A percentile compares a stretch with the other conserved stretches of the same genome.
Evolutionary conservation across 2,888 invertebrate genomes (phyloP).

Genomic region (Argyresthia goedartella): DNA sequence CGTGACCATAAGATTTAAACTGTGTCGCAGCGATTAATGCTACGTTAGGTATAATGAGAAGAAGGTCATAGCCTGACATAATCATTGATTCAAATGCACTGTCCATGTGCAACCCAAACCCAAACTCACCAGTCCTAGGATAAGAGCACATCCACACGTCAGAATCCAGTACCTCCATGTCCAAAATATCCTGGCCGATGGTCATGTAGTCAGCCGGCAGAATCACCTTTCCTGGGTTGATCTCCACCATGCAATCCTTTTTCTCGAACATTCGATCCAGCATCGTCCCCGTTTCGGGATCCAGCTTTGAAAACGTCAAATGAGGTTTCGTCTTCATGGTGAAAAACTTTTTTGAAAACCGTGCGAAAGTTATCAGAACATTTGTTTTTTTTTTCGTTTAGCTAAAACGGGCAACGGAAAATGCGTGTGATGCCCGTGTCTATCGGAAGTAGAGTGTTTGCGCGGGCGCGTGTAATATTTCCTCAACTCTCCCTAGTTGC

Average conservation of each 20-base stretch:
- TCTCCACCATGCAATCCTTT: conserved; percentile 78
- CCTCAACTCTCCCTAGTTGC: conserved; percentile 33
- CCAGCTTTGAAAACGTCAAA: conserved; percentile 70
- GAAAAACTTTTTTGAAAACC: background rate
- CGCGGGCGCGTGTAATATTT: conserved; percentile 26
- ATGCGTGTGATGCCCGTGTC: conserved; percentile 17
- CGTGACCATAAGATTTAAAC: too few species aligned
- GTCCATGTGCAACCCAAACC: too few species aligned
- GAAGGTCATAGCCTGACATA: too few species aligned
- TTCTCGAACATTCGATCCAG: conserved; percentile 78
- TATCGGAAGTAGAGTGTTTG: conserved; percentile 36
- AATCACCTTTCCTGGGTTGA: conserved; percentile 78
- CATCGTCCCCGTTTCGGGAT: conserved; percentile 67
- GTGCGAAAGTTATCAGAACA: too few species aligned
- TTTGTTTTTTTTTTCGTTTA: conserved; percentile 4
- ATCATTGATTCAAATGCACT: too few species aligned
- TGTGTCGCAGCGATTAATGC: too few species aligned
- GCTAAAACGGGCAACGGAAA: background rate
- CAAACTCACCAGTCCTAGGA: conserved; percentile 88
- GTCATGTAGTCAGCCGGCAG: conserved; percentile 78
- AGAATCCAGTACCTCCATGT: conserved; percentile 78
- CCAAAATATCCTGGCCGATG: conserved; percentile 77
- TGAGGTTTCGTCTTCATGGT: conserved; percentile 46
- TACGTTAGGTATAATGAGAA: too few species aligned
- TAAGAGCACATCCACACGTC: conserved; percentile 91